Conservation (phyloP, 2,113 vertebrate species). For the Varanus komodoensis region DNA sequence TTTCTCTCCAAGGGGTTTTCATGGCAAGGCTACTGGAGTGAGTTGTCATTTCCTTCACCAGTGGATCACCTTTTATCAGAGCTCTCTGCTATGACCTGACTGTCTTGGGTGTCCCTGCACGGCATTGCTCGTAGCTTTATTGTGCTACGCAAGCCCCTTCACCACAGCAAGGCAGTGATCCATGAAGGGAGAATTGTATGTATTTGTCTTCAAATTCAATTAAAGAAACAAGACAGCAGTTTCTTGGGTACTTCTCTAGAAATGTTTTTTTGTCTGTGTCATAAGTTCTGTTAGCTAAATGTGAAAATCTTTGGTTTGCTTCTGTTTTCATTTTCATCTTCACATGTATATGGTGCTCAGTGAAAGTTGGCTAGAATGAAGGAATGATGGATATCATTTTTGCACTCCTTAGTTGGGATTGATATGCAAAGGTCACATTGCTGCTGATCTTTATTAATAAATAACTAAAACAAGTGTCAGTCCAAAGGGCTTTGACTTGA, state of each 20-base stretch:
- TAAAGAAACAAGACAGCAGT: neutral
- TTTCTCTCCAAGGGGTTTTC: no score
- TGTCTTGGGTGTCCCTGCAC: no score
- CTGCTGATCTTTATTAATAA: conserved; percentile 67
- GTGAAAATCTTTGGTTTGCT: neutral
- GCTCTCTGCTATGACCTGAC: no score
- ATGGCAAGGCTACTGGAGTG: no score
- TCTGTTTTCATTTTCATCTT: neutral
- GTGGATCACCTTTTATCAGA: no score
- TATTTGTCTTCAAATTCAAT: neutral
- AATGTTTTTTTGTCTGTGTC: neutral
- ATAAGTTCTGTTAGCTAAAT: neutral
- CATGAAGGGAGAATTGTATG: no score
- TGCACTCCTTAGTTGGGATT: neutral
- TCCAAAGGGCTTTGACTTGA: conserved; percentile 52
- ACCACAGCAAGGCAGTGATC: no score
- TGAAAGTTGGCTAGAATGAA: no score
- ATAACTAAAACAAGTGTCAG: conserved; percentile 25
- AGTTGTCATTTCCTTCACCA: no score
- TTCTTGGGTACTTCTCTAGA: neutral
- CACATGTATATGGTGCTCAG: neutral
- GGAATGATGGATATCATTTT: neutral
- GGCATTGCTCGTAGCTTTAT: no score
- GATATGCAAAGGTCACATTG: conserved; percentile 22
- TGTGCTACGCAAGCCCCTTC: no score